phyloP scores from a whole-genome alignment of 1,140 invertebrate species.

The Rhopalosiphum padi region DNA sequence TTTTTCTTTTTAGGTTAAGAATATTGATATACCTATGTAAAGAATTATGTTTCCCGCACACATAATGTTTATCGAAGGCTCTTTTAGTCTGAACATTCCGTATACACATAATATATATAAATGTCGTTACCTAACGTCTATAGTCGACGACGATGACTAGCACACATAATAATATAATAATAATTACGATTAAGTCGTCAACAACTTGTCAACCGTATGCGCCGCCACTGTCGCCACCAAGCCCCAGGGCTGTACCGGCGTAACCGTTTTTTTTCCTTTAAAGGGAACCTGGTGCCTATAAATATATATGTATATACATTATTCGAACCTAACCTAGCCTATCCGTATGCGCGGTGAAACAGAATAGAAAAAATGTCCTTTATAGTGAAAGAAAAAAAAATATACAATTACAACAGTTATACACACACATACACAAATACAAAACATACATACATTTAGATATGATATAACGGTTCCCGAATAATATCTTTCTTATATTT shows the following conservation, averaged over 20 bases:
- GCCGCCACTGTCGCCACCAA: conserved; percentile 9
- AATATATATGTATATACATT: not conserved
- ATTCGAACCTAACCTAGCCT: not conserved
- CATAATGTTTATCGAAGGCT: not conserved
- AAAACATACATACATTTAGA: not conserved
- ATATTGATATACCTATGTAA: not conserved
- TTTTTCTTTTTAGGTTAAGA: conserved; percentile 37
- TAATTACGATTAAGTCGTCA: conserved; percentile 56
- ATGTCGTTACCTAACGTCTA: not conserved
- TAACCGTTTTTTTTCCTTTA: conserved; percentile 42
- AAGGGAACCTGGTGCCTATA: conserved; percentile 45
- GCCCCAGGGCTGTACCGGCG: conserved; percentile 30
- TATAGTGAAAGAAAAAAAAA: not conserved
- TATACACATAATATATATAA: not conserved
- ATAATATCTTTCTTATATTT: not conserved
- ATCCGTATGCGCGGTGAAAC: not conserved
- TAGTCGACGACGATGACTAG: not conserved
- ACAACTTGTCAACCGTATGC: conserved; percentile 41
- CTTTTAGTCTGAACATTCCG: conserved; percentile 16
- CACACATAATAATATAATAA: conserved; percentile 6
- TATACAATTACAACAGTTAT: not conserved
- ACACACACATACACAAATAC: not conserved
- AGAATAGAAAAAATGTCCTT: not conserved
- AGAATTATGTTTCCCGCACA: not conserved
- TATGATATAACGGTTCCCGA: not conserved